phyloP scores from a whole-genome alignment of 2,797 vertebrate species.

The Poecilia picta region DNA sequence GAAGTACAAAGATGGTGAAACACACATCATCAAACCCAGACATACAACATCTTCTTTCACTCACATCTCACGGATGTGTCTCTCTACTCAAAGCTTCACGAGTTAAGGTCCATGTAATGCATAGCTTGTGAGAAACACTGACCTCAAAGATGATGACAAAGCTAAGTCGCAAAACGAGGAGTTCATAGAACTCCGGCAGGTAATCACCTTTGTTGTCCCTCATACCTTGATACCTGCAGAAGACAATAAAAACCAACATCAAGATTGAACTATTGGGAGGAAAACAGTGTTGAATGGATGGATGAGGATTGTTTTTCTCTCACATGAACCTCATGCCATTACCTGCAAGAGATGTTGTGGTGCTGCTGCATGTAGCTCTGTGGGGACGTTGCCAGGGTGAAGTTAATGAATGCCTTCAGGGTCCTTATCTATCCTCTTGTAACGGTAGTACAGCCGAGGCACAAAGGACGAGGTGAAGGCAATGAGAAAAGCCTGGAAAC shows the following conservation, averaged over 20 bases:
- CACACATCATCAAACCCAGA: neutral
- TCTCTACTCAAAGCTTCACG: neutral
- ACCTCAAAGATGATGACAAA: conserved; percentile 86
- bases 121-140: conserved; percentile 16
- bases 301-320: neutral
- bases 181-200: conserved; percentile 81
- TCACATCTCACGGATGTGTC: neutral
- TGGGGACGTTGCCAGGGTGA: conserved; percentile 78
- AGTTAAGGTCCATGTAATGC: neutral
- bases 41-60: neutral
- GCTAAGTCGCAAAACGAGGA: conserved; percentile 78
- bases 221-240: conserved; percentile 77
- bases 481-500: conserved; percentile 81
- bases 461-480: conserved; percentile 84
- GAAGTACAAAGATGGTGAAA: conserved; percentile 6
- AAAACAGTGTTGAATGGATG: neutral
- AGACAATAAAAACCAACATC: neutral
- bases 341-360: conserved; percentile 69
- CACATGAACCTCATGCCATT: neutral
- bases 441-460: conserved; percentile 77
- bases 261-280: neutral
- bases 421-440: conserved; percentile 69
- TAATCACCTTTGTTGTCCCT: conserved; percentile 72
- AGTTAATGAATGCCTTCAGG: conserved; percentile 77
- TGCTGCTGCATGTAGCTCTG: conserved; percentile 50